Conservation (phyloP, 2,113 vertebrate species). For the Strix uralensis region DNA sequence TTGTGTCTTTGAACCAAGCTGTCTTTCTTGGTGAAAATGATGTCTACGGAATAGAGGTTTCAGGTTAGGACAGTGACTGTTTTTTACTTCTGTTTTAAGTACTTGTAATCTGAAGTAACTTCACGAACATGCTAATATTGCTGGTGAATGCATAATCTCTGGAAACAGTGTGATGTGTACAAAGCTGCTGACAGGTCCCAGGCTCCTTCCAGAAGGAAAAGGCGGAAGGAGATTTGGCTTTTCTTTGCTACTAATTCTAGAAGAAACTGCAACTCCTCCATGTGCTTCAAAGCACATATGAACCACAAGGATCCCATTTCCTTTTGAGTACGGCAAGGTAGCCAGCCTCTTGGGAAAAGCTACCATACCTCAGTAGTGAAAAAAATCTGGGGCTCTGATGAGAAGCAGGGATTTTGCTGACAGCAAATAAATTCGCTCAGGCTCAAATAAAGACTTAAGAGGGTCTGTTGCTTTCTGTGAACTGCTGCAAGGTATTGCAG, state of each 20-base stretch:
- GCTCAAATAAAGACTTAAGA: too few species aligned
- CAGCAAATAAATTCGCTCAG: background rate
- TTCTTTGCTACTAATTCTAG: background rate
- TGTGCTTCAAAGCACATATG: background rate
- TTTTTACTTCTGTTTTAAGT: background rate
- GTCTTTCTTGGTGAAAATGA: background rate
- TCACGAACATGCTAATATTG: rapidly evolving
- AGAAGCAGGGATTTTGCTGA: background rate
- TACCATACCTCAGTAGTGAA: rapidly evolving
- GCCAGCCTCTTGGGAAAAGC: background rate
- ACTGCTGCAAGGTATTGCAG: background rate
- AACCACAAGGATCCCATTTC: rapidly evolving
- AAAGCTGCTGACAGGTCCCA: background rate
- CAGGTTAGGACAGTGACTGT: rapidly evolving
- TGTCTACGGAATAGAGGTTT: background rate
- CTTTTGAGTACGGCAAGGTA: background rate
- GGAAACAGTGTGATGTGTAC: background rate
- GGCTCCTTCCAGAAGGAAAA: background rate
- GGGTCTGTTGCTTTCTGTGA: background rate
- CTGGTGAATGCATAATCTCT: background rate
- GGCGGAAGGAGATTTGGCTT: background rate
- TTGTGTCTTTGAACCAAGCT: background rate
- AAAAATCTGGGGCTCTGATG: background rate
- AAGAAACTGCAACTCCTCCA: background rate
- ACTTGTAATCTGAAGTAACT: background rate